A percentile compares a stretch with the other conserved stretches of the same genome.
Conservation (phyloP, 1,140 invertebrate genomes). For the Bombus terrestris region DNA sequence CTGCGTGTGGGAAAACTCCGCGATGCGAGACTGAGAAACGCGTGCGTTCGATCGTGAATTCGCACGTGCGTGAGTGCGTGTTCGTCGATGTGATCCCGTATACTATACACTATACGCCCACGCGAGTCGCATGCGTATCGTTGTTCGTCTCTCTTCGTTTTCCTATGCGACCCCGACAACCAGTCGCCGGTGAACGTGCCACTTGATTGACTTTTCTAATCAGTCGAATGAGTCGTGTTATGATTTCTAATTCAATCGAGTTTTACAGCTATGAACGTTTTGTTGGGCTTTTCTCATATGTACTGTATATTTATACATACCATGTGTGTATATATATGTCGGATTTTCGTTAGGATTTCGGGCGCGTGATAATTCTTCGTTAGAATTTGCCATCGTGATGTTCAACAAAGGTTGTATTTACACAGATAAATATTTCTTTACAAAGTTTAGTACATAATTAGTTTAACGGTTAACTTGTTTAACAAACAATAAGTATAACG, state of each 20-base stretch:
- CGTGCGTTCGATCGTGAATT: constrained; percentile 75
- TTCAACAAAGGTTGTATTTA: no score
- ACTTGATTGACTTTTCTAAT: not conserved
- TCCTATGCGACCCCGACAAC: not conserved
- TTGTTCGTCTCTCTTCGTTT: not conserved
- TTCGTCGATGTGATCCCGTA: not conserved
- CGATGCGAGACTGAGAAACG: constrained; percentile 82
- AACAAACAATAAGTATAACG: no score
- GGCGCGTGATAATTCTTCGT: no score
- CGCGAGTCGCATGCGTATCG: constrained; percentile 30
- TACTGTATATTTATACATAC: no score
- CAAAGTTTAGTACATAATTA: no score
- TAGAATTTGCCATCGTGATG: no score
- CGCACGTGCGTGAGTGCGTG: constrained; percentile 56
- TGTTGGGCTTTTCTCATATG: no score
- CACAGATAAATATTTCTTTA: no score
- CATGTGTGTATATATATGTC: no score
- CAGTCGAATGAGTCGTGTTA: not conserved
- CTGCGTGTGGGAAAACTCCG: constrained; percentile 80
- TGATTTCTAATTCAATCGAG: not conserved
- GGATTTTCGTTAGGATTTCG: no score
- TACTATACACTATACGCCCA: constrained; percentile 6
- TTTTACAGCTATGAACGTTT: no score
- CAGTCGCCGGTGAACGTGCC: not conserved
- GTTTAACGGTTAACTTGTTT: no score